Base-by-base conservation (phyloP, 2,888 invertebrate genomes). In the Orthosia cruda region DNA sequence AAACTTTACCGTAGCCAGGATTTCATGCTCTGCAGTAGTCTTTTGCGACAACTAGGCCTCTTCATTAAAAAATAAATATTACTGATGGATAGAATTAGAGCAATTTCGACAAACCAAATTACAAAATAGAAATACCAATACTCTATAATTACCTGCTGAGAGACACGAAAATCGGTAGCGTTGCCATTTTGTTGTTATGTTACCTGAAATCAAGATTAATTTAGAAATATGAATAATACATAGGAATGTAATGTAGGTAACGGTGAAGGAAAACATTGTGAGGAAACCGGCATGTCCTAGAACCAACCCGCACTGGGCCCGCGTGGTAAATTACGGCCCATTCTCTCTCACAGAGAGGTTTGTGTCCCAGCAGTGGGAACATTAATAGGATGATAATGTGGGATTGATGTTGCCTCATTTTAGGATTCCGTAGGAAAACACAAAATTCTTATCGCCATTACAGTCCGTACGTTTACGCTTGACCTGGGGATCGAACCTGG, bases 111-210 rank as follows among this genome's bases (percentile, higher is more conserved):
- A 40, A 40, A 9, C 9, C 40, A 40, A 40, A 40, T 9, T 40
- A 40, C 9, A 40, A 9, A 40, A 40, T 40, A 40, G 7, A 40
- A 40, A 40, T 40, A 40, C 40, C 40, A 40, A 40, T 40, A 40
- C 40, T 40, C 40, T 40, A 40, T 40, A 1, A 40, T 40, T 91
- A 96, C 96, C 95, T 95, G 94, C 93, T 96, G 4, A 96, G 84
- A 16, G 96, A 96, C 0, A 96, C 95, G 84, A 92, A 95, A 58
- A 96, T 95, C 26, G 96, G 96, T 57, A 96, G 89, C 20, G 96
- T 96, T 18, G 96, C 96, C 96, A 96, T 95, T 90, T 87, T 83
- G 62, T 87, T 82, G 62, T 57, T 23, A 72, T 82, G 20, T 45
- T 32, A 80, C 83, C 91, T 91, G 90, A 55, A 91, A 91, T 79